These are phyloP conservation scores for Caenorhabditis panamensis DNA, from an alignment of 2,888 invertebrate species.

Conservation along the genomic window DNA sequence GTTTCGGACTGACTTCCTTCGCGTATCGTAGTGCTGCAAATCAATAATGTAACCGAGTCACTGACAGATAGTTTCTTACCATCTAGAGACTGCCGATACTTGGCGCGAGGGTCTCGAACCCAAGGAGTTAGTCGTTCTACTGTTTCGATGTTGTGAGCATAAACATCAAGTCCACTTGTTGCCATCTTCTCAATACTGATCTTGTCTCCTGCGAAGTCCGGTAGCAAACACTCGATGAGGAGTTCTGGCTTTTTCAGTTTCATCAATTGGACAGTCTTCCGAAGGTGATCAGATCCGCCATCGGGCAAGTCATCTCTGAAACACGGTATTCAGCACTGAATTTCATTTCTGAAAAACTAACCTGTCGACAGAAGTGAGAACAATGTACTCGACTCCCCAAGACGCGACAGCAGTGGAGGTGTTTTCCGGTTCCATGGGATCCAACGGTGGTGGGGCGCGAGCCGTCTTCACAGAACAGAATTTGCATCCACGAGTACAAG, in stretches of 20 bases:
- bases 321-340: neutral
- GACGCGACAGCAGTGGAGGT: conserved; percentile 93
- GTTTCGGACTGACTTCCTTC: conserved; percentile 87
- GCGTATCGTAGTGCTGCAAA: conserved; percentile 81
- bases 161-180: conserved; percentile 90
- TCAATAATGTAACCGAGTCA: neutral
- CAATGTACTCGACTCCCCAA: conserved; percentile 98
- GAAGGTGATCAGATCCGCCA: conserved; percentile 94
- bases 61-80: conserved; percentile 85
- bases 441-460: conserved; percentile 90
- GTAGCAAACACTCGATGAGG: conserved; percentile 95
- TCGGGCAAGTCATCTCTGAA: conserved; percentile 90
- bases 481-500: conserved; percentile 94
- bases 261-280: conserved; percentile 91
- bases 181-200: conserved; percentile 84
- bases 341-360: neutral
- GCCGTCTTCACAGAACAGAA: conserved; percentile 99
- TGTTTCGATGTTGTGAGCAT: conserved; percentile 98
- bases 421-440: conserved; percentile 91
- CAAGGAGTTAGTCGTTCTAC: conserved; percentile 82
- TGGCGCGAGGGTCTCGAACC: conserved; percentile 94
- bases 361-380: conserved; percentile 97
- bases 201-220: conserved; percentile 92
- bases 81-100: conserved; percentile 90
- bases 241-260: conserved; percentile 89